Percentiles rank a stretch among this genome's conserved stretches.
Conservation (phyloP, 2,888 invertebrate genomes). For the Cistogaster globosa region DNA sequence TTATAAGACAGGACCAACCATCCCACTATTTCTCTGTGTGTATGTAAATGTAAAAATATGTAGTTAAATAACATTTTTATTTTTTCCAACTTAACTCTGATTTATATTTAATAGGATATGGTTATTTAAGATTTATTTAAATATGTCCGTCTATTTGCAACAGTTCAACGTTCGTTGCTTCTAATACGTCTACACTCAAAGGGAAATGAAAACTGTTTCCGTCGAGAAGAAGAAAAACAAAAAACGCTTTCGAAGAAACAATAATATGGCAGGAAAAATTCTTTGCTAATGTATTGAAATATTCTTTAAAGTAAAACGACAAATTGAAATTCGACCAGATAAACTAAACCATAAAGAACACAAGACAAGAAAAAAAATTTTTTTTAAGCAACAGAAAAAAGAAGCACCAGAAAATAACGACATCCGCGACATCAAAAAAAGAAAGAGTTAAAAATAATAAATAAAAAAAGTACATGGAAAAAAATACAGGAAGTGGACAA, state of each 20-base stretch:
- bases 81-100: slow-evolving; percentile 4
- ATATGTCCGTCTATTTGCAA: slow-evolving; percentile 30
- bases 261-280: slow-evolving; percentile 74
- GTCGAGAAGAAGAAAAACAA: slow-evolving; percentile 59
- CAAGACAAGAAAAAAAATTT: slow-evolving; percentile 54
- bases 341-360: slow-evolving; percentile 57
- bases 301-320: slow-evolving; percentile 65
- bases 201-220: slow-evolving; percentile 81
- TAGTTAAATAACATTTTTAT: neutral
- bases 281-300: slow-evolving; percentile 59
- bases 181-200: slow-evolving; percentile 72
- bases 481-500: slow-evolving; percentile 69
- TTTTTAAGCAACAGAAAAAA: slow-evolving; percentile 33
- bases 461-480: neutral
- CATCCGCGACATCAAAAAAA: slow-evolving; percentile 68
- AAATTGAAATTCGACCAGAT: slow-evolving; percentile 70
- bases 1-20: neutral
- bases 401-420: slow-evolving; percentile 60
- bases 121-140: slow-evolving; percentile 64
- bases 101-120: slow-evolving; percentile 49
- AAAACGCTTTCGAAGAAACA: slow-evolving; percentile 72
- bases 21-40: neutral
- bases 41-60: neutral
- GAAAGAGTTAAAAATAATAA: slow-evolving; percentile 39
- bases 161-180: slow-evolving; percentile 55